A percentile compares a stretch with the other conserved stretches of the same genome.
phyloP scores from a whole-genome alignment of 35 echinoderm and acorn worm genomes.

The Amphiura filiformis region DNA sequence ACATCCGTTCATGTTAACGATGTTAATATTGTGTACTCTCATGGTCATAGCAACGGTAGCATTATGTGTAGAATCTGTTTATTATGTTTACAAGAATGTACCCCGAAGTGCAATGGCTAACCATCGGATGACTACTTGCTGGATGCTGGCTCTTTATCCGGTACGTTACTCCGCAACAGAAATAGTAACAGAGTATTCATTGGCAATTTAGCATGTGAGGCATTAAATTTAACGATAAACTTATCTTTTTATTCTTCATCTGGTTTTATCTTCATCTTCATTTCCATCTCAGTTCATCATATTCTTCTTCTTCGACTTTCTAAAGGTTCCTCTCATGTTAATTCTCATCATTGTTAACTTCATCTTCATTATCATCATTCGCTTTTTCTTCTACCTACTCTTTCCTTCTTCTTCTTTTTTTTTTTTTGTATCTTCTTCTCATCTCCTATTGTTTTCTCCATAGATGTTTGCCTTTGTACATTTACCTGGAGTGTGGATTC shows the following conservation, averaged over 20 bases:
- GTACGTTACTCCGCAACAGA: neutral
- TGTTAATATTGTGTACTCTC: neutral
- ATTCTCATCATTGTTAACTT: too few species aligned
- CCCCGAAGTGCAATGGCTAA: conserved; percentile 4
- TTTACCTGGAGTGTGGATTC: neutral
- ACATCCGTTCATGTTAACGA: neutral
- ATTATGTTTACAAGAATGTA: neutral
- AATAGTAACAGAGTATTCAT: too few species aligned
- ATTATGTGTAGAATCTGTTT: neutral
- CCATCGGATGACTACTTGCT: conserved; percentile 1
- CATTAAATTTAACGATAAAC: too few species aligned
- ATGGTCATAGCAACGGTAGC: neutral
- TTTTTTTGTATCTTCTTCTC: neutral
- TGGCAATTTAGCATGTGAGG: too few species aligned
- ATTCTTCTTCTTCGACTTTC: neutral
- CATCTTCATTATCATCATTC: too few species aligned
- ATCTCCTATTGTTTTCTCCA: too few species aligned
- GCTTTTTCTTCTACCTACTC: too few species aligned
- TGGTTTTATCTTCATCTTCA: too few species aligned
- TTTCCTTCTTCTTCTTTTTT: neutral
- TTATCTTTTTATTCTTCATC: too few species aligned
- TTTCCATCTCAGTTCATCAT: too few species aligned
- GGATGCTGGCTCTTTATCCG: conserved; percentile 4
- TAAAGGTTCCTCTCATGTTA: too few species aligned
- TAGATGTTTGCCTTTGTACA: neutral